Percentiles rank a stretch among this genome's conserved stretches.
These are phyloP conservation scores for Neodiprion virginianus DNA, from an alignment of 1,140 invertebrate species.

Conservation along the genomic window DNA sequence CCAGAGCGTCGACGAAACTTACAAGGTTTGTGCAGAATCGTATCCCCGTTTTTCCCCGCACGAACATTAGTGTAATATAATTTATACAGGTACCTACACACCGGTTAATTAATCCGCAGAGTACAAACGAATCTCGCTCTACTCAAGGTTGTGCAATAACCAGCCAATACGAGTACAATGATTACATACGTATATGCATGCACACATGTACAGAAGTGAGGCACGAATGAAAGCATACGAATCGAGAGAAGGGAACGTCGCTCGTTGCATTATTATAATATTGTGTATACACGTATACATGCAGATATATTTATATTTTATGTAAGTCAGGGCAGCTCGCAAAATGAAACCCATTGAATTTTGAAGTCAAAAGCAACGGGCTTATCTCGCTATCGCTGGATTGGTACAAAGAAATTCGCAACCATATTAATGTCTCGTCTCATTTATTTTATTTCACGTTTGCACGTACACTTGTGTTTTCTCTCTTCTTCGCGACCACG, in stretches of 20 bases:
- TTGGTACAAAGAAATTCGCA: not conserved
- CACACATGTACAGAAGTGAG: no score
- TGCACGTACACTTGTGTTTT: no score
- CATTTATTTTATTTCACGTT: not conserved
- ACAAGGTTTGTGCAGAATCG: slow-evolving; percentile 64
- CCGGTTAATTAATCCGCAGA: not conserved
- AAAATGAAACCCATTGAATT: no score
- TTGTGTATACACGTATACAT: not conserved
- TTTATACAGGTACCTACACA: slow-evolving; percentile 36
- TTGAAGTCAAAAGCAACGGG: no score
- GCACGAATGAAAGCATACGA: slow-evolving; percentile 45
- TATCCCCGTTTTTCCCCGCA: slow-evolving; percentile 39
- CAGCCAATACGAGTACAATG: no score
- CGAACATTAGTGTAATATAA: not conserved
- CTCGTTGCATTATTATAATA: not conserved
- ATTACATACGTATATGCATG: no score
- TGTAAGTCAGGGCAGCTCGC: not conserved
- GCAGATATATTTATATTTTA: not conserved
- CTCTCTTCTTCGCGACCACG: no score
- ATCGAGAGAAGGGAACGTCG: slow-evolving; percentile 24
- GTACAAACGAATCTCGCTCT: slow-evolving; percentile 64
- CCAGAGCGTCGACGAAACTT: slow-evolving; percentile 80
- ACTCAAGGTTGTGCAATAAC: slow-evolving; percentile 41
- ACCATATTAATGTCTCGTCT: not conserved
- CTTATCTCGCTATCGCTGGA: no score